phyloP scores from a whole-genome alignment of 2,797 vertebrate species.

The Merluccius polli region DNA sequence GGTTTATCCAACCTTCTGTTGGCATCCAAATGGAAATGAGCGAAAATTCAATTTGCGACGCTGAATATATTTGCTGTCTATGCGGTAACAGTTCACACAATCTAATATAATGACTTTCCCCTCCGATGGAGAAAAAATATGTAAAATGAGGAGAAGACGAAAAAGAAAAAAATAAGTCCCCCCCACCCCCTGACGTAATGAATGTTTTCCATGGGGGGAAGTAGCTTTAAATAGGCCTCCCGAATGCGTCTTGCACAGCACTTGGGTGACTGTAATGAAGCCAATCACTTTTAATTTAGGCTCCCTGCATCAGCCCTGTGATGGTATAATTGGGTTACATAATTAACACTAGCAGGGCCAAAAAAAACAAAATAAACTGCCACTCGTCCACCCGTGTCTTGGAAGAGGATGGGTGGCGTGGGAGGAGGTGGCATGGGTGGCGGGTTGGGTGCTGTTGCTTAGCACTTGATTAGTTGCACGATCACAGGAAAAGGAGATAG shows the following conservation, averaged over 20 bases:
- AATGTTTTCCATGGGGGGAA: slow-evolving; percentile 41
- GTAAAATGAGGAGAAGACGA: background rate
- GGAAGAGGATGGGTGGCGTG: background rate
- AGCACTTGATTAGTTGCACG: slow-evolving; percentile 53
- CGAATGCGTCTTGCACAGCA: slow-evolving; percentile 53
- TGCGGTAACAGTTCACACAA: slow-evolving; percentile 30
- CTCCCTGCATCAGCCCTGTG: slow-evolving; percentile 56
- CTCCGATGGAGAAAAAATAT: slow-evolving; percentile 10
- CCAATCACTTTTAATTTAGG: slow-evolving; percentile 71
- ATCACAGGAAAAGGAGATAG: slow-evolving; percentile 36
- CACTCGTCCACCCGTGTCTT: slow-evolving; percentile 38
- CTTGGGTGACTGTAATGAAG: slow-evolving; percentile 66
- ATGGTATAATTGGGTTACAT: slow-evolving; percentile 72
- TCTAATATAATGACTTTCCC: slow-evolving; percentile 37
- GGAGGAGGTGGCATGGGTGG: slow-evolving; percentile 18
- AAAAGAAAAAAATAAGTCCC: background rate
- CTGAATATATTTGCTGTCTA: slow-evolving; percentile 32
- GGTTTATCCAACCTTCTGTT: slow-evolving; percentile 33
- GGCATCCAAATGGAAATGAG: slow-evolving; percentile 38
- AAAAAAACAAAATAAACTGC: slow-evolving; percentile 44
- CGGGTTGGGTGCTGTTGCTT: slow-evolving; percentile 39
- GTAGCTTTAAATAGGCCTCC: slow-evolving; percentile 58
- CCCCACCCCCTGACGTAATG: slow-evolving; percentile 6
- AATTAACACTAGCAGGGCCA: slow-evolving; percentile 63
- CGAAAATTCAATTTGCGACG: slow-evolving; percentile 32